Conservation (phyloP, 2,113 vertebrate genomes). For the Oryzias javanicus region DNA sequence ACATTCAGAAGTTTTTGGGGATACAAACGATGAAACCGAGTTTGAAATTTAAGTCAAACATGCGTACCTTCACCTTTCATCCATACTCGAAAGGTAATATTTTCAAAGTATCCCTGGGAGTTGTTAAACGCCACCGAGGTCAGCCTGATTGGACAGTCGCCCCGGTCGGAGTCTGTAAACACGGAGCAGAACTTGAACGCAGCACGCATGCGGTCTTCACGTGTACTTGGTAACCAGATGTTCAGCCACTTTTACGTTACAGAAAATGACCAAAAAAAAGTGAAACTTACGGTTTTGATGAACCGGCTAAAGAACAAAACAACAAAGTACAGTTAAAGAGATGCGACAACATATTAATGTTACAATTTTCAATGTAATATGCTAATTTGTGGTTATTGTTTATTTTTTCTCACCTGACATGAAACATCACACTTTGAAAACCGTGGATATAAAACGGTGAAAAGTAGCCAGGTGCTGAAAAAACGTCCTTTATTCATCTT, state of each 20-base stretch:
- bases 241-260: no score
- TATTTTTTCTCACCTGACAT: no score
- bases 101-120: neutral
- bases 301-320: conserved; percentile 5
- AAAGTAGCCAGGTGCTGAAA: no score
- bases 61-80: conserved; percentile 42
- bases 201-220: neutral
- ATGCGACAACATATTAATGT: neutral
- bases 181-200: neutral
- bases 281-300: conserved; percentile 43
- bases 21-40: neutral
- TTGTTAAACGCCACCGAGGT: neutral
- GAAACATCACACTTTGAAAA: no score
- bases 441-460: no score
- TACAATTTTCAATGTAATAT: no score
- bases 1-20: neutral
- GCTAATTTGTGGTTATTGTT: no score
- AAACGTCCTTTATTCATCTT: no score
- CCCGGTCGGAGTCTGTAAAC: conserved; percentile 23
- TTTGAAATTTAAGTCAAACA: neutral
- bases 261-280: neutral
- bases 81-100: conserved; percentile 34
- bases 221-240: no score
- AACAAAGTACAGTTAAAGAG: neutral
- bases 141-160: conserved; percentile 38